phyloP scores from a whole-genome alignment of 2,797 vertebrate genomes.

The Glyptemys insculpta region DNA sequence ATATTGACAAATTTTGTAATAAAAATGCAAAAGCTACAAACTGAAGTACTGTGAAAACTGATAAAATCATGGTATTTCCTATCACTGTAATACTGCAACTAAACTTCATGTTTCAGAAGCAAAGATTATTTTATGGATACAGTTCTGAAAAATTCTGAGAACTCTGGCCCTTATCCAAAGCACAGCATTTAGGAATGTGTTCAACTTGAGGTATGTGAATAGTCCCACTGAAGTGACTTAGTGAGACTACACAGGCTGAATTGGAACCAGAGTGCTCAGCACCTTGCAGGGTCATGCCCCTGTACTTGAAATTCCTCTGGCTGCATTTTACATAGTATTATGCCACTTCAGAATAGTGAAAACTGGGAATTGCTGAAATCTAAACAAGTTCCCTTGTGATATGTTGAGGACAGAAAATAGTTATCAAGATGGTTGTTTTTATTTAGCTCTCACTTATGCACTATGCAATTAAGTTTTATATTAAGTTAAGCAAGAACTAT shows the following conservation, averaged over 20 bases:
- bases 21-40: conserved; percentile 32
- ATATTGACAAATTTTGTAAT: neutral
- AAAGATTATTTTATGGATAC: conserved; percentile 48
- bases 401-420: neutral
- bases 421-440: neutral
- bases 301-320: neutral
- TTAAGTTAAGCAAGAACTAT: neutral
- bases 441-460: neutral
- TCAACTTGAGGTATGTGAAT: conserved; percentile 23
- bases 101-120: conserved; percentile 40
- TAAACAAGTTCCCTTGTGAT: neutral
- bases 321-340: rapidly evolving
- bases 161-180: conserved; percentile 56
- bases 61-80: neutral
- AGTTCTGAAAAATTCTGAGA: neutral
- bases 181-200: conserved; percentile 30
- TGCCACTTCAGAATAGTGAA: neutral
- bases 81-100: neutral
- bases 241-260: neutral
- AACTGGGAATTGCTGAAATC: neutral
- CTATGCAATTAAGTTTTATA: neutral
- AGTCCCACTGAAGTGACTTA: conserved; percentile 36
- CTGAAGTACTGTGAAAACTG: neutral
- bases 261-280: neutral
- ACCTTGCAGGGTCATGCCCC: neutral